Base-by-base conservation (phyloP, 2,113 vertebrate species). In the Heterotilapia buettikoferi region DNA sequence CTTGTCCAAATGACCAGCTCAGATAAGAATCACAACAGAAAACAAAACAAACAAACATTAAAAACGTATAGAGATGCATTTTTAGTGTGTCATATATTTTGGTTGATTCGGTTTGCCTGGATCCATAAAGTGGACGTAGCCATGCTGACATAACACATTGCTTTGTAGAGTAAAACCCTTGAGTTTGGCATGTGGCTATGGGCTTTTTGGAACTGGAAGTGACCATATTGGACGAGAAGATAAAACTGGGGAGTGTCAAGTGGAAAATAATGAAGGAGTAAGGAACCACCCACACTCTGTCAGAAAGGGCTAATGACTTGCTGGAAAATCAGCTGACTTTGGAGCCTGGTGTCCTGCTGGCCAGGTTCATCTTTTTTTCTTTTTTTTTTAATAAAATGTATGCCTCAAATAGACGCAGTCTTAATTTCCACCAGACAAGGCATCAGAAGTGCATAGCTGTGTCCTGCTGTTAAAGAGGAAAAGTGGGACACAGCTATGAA, bases 311-410 rank as follows among this genome's bases (percentile, higher is more conserved):
- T 8, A 50, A 50, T 31, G 43, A 50, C 14, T 50, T 50, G 71
- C 18, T 76, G 43, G 71, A 76, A 47, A 47, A 76, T 26, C 24
- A 45, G 43, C 26, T 76, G 43, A 76, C 24, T 50, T 50, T 50
- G 43, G 43, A 76, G 16, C 24, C 14, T 29, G 38, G 13, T 73
- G 68, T 9, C 68, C 68, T 43, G 71, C 43, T 76, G 43, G 24
- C 43, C 9, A 47, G 14, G 40, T 29, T 24, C 24, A 3, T 26
- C 3, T 50, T 50, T 29, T 21, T 38, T 26, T 9, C 6, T 0
- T 12, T 1, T 38, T 26, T 18, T 9, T 0, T 12, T 1, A 59
- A 19, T 45, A 76, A 76, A 50, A 26, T 29, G 6, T 31, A 50
- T n/a, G 71, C 43, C 26, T 78, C 6, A 18, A 33, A 4, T 33